Conservation (phyloP, 2,113 vertebrate genomes). For the Mormyrus lacerda region DNA sequence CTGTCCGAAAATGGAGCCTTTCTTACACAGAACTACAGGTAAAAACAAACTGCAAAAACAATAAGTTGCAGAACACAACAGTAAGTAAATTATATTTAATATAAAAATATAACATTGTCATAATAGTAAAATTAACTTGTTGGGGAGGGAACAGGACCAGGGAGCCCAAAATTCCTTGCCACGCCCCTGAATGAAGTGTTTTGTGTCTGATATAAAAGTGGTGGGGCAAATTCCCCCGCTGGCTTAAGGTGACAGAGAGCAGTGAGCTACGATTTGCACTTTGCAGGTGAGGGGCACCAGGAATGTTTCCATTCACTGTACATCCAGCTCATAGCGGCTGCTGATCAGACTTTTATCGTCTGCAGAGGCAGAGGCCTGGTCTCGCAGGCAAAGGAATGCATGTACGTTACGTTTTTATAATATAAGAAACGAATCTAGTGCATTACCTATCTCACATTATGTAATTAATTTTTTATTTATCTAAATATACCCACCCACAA, state of each 20-base stretch:
- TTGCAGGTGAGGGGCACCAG: neutral
- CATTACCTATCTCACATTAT: neutral
- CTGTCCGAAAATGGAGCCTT: neutral
- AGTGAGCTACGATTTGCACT: neutral
- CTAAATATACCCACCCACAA: neutral
- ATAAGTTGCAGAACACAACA: neutral
- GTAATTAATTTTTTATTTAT: neutral
- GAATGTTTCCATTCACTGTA: neutral
- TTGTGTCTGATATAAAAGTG: neutral
- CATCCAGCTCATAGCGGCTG: neutral
- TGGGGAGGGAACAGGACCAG: neutral
- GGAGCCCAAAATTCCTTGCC: neutral
- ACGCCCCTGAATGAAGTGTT: neutral
- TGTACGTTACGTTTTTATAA: neutral
- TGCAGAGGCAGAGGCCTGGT: neutral
- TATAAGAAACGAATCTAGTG: neutral
- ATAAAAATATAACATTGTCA: neutral
- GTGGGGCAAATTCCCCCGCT: neutral
- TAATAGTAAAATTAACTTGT: neutral
- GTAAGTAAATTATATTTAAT: neutral
- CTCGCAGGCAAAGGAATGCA: neutral
- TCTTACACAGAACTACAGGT: neutral
- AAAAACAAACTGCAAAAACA: neutral
- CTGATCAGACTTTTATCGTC: neutral
- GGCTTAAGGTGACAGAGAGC: neutral